A percentile compares a stretch with the other conserved stretches of the same genome.
Conservation (phyloP, 2,797 vertebrate genomes). For the Xyrichtys novacula region DNA sequence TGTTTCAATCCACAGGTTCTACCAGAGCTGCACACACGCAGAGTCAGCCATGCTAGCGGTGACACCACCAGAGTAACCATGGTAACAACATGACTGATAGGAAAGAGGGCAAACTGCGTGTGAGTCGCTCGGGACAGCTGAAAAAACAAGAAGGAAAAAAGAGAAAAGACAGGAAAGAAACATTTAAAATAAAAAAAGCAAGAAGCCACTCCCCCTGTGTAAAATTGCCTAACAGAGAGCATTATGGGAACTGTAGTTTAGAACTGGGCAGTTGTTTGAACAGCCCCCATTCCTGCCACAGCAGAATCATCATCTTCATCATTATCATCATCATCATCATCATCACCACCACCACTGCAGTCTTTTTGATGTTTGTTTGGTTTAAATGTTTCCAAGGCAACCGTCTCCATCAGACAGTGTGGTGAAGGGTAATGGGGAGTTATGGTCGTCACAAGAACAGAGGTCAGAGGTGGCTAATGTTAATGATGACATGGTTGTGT, state of each 20-base stretch:
- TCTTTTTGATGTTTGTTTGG: conserved; percentile 67
- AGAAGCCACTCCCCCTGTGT: conserved; percentile 50
- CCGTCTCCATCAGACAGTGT: conserved; percentile 58
- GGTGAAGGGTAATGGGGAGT: conserved; percentile 30
- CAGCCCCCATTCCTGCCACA: conserved; percentile 43
- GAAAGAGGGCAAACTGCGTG: conserved; percentile 24
- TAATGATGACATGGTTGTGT: conserved; percentile 62
- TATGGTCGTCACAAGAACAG: conserved; percentile 53
- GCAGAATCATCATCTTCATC: conserved; percentile 47
- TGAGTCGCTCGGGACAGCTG: conserved; percentile 35
- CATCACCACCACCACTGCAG: conserved; percentile 37
- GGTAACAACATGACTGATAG: conserved; percentile 30
- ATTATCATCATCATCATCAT: conserved; percentile 30
- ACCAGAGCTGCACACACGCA: conserved; percentile 53
- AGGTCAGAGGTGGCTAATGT: conserved; percentile 59
- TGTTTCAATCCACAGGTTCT: conserved; percentile 73
- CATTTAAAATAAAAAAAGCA: conserved; percentile 48
- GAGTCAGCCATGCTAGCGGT: conserved; percentile 27
- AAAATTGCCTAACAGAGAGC: conserved; percentile 66
- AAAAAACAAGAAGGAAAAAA: conserved; percentile 27
- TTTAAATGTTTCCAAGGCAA: conserved; percentile 74
- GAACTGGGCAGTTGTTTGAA: conserved; percentile 49
- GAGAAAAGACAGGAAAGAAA: conserved; percentile 43
- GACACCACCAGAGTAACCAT: conserved; percentile 14
- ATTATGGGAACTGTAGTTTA: conserved; percentile 70